phyloP scores from a whole-genome alignment of 2,888 invertebrate genomes.

The Nasonovia ribisnigri region DNA sequence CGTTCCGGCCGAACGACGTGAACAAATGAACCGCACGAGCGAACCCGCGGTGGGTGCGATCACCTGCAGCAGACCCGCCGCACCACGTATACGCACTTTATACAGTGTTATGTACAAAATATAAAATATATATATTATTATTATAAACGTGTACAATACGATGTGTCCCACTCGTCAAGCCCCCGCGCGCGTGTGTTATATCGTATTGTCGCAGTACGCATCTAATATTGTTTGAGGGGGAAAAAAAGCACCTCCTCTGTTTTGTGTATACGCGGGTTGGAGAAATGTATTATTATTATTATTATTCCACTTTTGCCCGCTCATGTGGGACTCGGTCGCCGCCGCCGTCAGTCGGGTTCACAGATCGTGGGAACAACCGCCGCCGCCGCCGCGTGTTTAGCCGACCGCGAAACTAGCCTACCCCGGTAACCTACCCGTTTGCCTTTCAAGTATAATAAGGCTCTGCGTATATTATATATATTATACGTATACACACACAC shows the following conservation, averaged over 20 bases:
- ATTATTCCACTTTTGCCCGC: conserved; percentile 19
- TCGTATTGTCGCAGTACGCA: not conserved
- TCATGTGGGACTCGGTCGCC: not conserved
- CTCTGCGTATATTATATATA: not conserved
- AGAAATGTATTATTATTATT: not conserved
- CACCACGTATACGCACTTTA: not conserved
- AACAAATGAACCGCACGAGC: conserved; percentile 62
- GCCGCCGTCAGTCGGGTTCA: conserved; percentile 47
- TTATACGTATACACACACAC: no score
- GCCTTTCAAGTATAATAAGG: not conserved
- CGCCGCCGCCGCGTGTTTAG: conserved; percentile 46
- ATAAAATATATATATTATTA: not conserved
- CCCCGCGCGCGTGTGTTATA: not conserved
- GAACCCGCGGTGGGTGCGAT: conserved; percentile 32
- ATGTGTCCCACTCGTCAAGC: not conserved
- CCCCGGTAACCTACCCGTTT: not conserved
- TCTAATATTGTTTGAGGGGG: not conserved
- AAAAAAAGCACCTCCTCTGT: not conserved
- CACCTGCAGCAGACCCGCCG: not conserved
- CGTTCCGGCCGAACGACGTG: conserved; percentile 52
- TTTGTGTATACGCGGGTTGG: not conserved
- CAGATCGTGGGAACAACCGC: conserved; percentile 58
- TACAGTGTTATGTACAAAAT: not conserved
- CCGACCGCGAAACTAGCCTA: conserved; percentile 62
- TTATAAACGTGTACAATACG: not conserved